Evolutionary conservation across 2,113 vertebrate genomes (phyloP), one percentile per base, ranked within the genome.

Genomic region (Sylvilagus bachmani): DNA sequence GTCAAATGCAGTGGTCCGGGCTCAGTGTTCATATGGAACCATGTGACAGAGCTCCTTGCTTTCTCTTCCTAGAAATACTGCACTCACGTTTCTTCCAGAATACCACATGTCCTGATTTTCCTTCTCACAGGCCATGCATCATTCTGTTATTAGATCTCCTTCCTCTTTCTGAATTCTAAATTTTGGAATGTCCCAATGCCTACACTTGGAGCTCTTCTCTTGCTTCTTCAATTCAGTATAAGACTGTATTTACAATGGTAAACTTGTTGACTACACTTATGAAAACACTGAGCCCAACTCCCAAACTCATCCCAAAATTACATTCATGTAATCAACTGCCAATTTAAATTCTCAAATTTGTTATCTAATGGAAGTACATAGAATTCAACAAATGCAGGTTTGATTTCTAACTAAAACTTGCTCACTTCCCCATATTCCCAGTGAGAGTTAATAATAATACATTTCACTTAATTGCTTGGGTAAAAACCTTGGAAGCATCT

Each of bases 261-360:
- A 77, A 70, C 86, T 87, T 58, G 17, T 58, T 17, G 55, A 58
- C 17, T 58, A 17, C 5, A 58, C 3, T 58, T 16, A 58, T 17
- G 17, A 55, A 71, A 70, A 85, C 21, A 8, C 0, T 38, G 3
- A 77, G 27, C 33, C 80, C 70, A 66, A 91, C 85, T 91, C 55
- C 24, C 81, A 55, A 86, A 78, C 10, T 77, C 21, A 25, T 2
- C 10, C 24, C 4, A 10, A 80, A 82, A 79, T 17, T 91, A 16
- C 25, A 89, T 24, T 91, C 36, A 53, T 17, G 44, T 55, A 58
- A 81, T 86, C 27, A 78, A 83, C 27, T 70, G 19, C 21, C n/a
- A 87, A 80, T 22, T 36, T 83, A 71, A 84, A 66, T n/a, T 58
- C 71, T 90, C 61, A 70, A 75, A 80, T 66, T 71, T 67, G 38